Evolutionary conservation across 2,888 invertebrate genomes (phyloP), one percentile per base, ranked within the genome.

Genomic region (Nomada flava): DNA sequence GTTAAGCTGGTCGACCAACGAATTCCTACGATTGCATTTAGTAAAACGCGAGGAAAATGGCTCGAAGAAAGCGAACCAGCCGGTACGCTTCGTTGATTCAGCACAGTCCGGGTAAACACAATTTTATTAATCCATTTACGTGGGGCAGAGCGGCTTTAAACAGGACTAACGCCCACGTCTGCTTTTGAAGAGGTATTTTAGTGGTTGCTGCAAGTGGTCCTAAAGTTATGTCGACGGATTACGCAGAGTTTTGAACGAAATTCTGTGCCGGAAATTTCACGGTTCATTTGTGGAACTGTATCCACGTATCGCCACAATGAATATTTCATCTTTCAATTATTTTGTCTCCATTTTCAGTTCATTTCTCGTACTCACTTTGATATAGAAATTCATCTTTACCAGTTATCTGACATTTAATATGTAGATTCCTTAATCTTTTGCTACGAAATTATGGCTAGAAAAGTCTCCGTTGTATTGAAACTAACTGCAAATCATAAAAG

Each of bases 11-110:
- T 50, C 70, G 20, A 11, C 18, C 36, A 18, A 20, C 60, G 82
- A 74, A 74, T 74, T 77, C 74, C 36, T 82, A 60, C 59, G 55
- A 75, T 78, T 71, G 71, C 74, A n/a, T 67, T 68, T 62, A 71
- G 67, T 52, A 78, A 74, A 63, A 42, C 47, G 63, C 42, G 29
- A 36, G 50, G 23, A 50, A 82, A 72, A 63, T 59, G 47, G 26
- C 64, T 65, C 71, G 67, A 53, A 59, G 20, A 29, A 29, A 47
- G 15, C 23, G 26, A 59, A 18, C 20, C 53, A 20, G 53, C 36
- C 15, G 57, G 47, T 53, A 2, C 11, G 50, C 53, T 53, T 11
- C 53, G 47, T 44, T 36, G 64, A 64, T 65, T 44, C 60, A 68
- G 68, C 63, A 55, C 36, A 29, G 11, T 0, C 13, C 23, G 26